These are phyloP conservation scores for Acleris holmiana DNA, from an alignment of 2,888 invertebrate species.

Conservation along the genomic window DNA sequence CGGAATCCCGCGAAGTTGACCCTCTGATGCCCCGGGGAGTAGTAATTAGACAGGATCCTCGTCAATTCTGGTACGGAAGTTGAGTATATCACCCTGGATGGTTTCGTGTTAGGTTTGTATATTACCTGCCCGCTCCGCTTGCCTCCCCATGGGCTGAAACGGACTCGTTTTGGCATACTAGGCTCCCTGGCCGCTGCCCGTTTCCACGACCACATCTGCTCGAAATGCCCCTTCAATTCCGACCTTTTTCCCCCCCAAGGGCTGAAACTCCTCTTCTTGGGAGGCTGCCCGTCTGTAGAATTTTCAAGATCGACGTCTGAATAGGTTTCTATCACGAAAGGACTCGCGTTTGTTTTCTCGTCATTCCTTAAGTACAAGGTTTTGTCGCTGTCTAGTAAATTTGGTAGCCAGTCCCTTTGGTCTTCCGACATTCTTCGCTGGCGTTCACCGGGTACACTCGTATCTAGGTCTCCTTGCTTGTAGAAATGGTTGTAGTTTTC, in stretches of 20 bases:
- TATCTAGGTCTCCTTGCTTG: slow-evolving; percentile 41
- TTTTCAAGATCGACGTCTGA: slow-evolving; percentile 51
- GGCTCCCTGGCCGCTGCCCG: slow-evolving; percentile 66
- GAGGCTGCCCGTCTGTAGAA: slow-evolving; percentile 46
- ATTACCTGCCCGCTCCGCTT: slow-evolving; percentile 74
- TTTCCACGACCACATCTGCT: slow-evolving; percentile 75
- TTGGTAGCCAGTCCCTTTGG: slow-evolving; percentile 57
- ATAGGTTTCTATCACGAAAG: slow-evolving; percentile 48
- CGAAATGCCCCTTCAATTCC: slow-evolving; percentile 45
- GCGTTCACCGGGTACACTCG: slow-evolving; percentile 44
- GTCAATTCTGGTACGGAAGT: slow-evolving; percentile 69
- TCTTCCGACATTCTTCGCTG: slow-evolving; percentile 45
- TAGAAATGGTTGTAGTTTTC: slow-evolving; percentile 46
- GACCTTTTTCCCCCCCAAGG: slow-evolving; percentile 77
- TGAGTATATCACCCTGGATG: slow-evolving; percentile 67
- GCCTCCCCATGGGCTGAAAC: slow-evolving; percentile 80
- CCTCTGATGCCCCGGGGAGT: slow-evolving; percentile 55
- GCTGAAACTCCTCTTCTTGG: slow-evolving; percentile 71
- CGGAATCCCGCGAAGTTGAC: slow-evolving; percentile 63
- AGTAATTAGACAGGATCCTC: slow-evolving; percentile 66
- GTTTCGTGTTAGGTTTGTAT: slow-evolving; percentile 65
- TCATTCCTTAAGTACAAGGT: slow-evolving; percentile 54
- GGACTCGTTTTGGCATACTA: slow-evolving; percentile 76
- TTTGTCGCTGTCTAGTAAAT: slow-evolving; percentile 59
- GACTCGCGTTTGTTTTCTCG: slow-evolving; percentile 44